phyloP scores from a whole-genome alignment of 2,888 invertebrate genomes.

The Ophion ellenae region DNA sequence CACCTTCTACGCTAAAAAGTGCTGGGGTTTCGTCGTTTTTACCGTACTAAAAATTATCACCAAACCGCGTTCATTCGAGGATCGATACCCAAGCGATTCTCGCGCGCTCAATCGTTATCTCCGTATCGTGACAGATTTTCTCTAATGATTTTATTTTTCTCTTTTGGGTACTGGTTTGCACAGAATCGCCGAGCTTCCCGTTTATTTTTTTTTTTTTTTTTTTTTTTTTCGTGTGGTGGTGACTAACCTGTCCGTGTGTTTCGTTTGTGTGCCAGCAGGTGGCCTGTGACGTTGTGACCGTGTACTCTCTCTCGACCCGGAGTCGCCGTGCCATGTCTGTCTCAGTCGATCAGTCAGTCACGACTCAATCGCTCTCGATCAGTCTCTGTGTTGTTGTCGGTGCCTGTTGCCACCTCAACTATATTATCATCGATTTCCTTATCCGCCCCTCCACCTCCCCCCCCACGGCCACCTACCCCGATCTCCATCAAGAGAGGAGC shows the following conservation, averaged over 20 bases:
- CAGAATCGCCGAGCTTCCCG: slow-evolving; percentile 56
- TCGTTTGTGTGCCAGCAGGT: slow-evolving; percentile 84
- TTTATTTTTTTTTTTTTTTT: slow-evolving; percentile 42
- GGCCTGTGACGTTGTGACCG: slow-evolving; percentile 84
- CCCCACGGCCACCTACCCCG: slow-evolving; percentile 10
- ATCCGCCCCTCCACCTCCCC: not conserved
- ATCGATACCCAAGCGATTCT: not conserved
- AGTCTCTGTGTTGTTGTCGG: slow-evolving; percentile 78
- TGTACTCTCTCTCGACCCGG: slow-evolving; percentile 79
- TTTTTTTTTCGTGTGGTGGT: slow-evolving; percentile 81
- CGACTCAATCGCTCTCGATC: slow-evolving; percentile 45
- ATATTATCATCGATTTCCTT: slow-evolving; percentile 37
- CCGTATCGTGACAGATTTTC: too few relatives aligned
- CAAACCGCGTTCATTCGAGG: not conserved
- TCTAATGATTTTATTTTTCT: not conserved
- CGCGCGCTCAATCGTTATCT: not conserved
- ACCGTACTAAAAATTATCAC: not conserved
- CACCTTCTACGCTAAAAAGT: too few relatives aligned
- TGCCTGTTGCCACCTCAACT: slow-evolving; percentile 73
- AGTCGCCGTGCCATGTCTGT: slow-evolving; percentile 83
- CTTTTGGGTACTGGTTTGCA: slow-evolving; percentile 12
- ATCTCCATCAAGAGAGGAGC: slow-evolving; percentile 52
- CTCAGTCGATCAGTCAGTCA: slow-evolving; percentile 71
- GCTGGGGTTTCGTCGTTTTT: too few relatives aligned
- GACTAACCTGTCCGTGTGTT: slow-evolving; percentile 84